A percentile compares a stretch with the other conserved stretches of the same genome.
Evolutionary conservation across 2,113 vertebrate species (phyloP).

Genomic region (Hucho hucho): DNA sequence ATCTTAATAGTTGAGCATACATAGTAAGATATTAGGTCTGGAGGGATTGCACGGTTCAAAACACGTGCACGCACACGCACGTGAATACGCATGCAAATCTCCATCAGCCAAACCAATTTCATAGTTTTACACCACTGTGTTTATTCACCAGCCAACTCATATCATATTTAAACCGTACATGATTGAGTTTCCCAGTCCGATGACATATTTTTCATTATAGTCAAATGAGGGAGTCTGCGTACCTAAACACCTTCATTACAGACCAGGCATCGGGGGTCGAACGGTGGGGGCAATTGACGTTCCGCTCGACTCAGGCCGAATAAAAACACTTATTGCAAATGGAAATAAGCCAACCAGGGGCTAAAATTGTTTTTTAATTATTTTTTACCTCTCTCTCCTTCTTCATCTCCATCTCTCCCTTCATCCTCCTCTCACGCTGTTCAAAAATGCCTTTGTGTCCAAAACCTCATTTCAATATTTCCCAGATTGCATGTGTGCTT

Average conservation of each 20-base stretch:
- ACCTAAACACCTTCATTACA: slow-evolving; percentile 71
- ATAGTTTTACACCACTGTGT: slow-evolving; percentile 38
- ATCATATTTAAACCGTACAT: slow-evolving; percentile 65
- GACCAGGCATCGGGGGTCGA: slow-evolving; percentile 45
- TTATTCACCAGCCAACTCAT: slow-evolving; percentile 53
- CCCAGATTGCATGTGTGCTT: slow-evolving; percentile 52
- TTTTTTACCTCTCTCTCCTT: slow-evolving; percentile 34
- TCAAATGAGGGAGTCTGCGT: slow-evolving; percentile 69
- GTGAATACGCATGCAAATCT: slow-evolving; percentile 29
- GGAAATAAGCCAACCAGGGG: slow-evolving; percentile 65
- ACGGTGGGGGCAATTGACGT: slow-evolving; percentile 69
- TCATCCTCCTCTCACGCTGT: slow-evolving; percentile 47
- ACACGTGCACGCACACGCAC: slow-evolving; percentile 58
- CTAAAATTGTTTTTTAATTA: slow-evolving; percentile 77
- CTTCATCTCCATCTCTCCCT: slow-evolving; percentile 14
- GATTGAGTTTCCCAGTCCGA: slow-evolving; percentile 59
- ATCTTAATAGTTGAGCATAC: neutral
- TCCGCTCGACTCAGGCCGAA: slow-evolving; percentile 38
- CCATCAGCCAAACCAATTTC: slow-evolving; percentile 60
- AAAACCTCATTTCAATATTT: slow-evolving; percentile 71
- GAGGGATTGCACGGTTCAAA: no score
- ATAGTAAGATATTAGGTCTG: neutral
- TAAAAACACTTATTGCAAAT: slow-evolving; percentile 53
- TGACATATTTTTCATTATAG: slow-evolving; percentile 73
- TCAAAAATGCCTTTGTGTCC: slow-evolving; percentile 34